Evolutionary conservation across 2,888 invertebrate species (phyloP).

Genomic region (Plutella xylostella): DNA sequence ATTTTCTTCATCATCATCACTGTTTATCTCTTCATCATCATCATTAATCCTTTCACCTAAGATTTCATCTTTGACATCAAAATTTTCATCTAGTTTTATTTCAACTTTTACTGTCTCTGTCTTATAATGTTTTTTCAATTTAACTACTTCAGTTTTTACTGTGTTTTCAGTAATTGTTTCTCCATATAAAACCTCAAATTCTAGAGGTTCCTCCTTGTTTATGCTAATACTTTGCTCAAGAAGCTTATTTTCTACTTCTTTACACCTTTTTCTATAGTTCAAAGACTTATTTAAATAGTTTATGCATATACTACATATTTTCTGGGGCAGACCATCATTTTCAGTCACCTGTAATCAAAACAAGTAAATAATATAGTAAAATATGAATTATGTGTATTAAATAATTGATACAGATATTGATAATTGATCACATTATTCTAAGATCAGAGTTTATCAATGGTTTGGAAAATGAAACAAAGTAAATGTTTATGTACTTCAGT

Average conservation of each 20-base stretch:
- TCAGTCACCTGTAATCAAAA: constrained; percentile 27
- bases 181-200: no score
- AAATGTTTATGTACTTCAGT: background rate
- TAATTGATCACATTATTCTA: background rate
- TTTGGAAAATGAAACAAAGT: background rate
- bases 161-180: no score
- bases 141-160: no score
- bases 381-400: no score
- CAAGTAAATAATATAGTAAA: background rate
- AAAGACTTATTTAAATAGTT: constrained; percentile 21
- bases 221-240: constrained; percentile 12
- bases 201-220: constrained; percentile 4
- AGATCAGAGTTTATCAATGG: background rate
- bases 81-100: no score
- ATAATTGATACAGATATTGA: background rate
- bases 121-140: no score
- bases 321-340: constrained; percentile 34
- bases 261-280: constrained; percentile 32
- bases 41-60: no score
- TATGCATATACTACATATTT: constrained; percentile 29
- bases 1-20: no score
- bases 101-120: no score
- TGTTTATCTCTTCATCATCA: no score
- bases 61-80: no score
- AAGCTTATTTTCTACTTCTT: constrained; percentile 23